These are phyloP conservation scores for Holocentrus rufus DNA, from an alignment of 2,797 vertebrate species.

Conservation along the genomic window DNA sequence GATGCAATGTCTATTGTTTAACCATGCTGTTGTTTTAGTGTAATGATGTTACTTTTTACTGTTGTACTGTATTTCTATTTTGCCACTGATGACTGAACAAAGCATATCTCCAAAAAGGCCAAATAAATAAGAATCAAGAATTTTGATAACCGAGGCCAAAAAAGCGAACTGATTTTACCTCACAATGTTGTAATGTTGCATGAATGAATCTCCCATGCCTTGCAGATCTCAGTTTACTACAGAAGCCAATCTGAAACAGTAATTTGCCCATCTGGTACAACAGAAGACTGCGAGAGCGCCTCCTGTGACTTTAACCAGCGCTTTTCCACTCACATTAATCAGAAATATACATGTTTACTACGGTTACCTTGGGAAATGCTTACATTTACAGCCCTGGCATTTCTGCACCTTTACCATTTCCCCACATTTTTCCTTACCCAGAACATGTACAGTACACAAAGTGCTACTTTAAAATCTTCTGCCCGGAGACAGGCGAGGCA, in stretches of 20 bases:
- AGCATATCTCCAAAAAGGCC: no score
- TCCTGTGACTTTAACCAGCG: not conserved
- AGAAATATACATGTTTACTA: not conserved
- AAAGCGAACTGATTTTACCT: not conserved
- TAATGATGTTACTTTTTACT: no score
- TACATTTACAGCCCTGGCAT: not conserved
- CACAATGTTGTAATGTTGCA: not conserved
- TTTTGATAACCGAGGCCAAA: constrained; percentile 9
- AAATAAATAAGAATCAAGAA: not conserved
- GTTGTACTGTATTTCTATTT: no score
- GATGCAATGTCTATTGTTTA: no score
- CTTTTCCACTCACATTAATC: not conserved
- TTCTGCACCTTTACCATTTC: not conserved
- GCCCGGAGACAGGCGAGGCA: constrained; percentile 41
- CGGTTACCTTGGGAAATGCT: not conserved
- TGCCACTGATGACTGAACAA: no score
- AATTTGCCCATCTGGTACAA: not conserved
- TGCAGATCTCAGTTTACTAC: not conserved
- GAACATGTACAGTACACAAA: constrained; percentile 41
- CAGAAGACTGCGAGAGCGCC: not conserved
- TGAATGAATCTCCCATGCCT: not conserved
- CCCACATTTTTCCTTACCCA: constrained; percentile 5
- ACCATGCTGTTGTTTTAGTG: no score
- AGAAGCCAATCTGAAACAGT: not conserved
- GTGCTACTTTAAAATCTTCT: constrained; percentile 18